Base-by-base conservation (phyloP, 1,140 invertebrate species). In the Habropoda laboriosa region DNA sequence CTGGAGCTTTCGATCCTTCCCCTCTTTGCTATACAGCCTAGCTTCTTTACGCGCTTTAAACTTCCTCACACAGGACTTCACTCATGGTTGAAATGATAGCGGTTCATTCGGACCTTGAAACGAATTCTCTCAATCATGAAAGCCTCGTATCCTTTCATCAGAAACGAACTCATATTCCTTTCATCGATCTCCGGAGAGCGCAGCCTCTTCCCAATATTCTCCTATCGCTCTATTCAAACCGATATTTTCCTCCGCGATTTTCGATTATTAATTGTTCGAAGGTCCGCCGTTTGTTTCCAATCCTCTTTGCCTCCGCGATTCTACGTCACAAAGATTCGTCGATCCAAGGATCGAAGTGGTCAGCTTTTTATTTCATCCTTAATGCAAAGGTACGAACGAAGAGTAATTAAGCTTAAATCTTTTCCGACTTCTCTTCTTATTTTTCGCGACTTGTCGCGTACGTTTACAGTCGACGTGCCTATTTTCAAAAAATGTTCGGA, bases 131-230 rank as follows among this genome's bases (percentile, higher is more conserved):
- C 67, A 60, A 53, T 63, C 68, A 63, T 32, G 27, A 51, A 35
- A 51, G 16, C 35, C n/a, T 40, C 47, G 47, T 47, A 35, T 21
- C 40, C 75, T 78, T 71, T 78, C 66, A 78, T 68, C 75, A 61
- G 24, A 27, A 12, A 6, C 40, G 13, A 51, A 18, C 66, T 13
- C 38, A 64, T 64, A 58, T 58, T 73, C 42, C 55, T 58, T 64
- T 32, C 5, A 55, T 72, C 77, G 70, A 64, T 63, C 18, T 32
- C 55, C n/a, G n/a, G n/a, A n/a, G 16, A 32, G 8, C 27, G 38
- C 16, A 45, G 35, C 38, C 27, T 12, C 10, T 40, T 27, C 32
- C 49, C n/a, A 18, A 18, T 21, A 27, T 12, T 55, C 6, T 27
- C 55, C 0, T 60, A 27, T 45, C 21, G 4, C 38, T 30, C 70